Conservation (phyloP, 2,113 vertebrate genomes). For the Chionodraco myersi region DNA sequence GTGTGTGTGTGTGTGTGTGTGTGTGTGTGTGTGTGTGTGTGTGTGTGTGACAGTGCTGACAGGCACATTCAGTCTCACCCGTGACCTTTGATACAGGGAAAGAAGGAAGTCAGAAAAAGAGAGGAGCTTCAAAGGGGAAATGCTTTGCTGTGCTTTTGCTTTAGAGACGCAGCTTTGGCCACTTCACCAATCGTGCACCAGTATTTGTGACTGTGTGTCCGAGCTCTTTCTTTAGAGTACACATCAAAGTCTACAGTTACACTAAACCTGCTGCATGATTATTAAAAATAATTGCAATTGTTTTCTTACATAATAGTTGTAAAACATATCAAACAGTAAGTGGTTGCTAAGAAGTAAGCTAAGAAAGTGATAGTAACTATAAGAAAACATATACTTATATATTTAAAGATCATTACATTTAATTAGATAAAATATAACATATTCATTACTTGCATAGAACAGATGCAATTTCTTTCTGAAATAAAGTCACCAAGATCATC, state of each 20-base stretch:
- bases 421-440: background rate
- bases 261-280: background rate
- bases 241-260: background rate
- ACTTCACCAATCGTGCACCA: background rate
- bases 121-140: constrained; percentile 44
- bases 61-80: constrained; percentile 54
- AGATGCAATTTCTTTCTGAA: background rate
- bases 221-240: background rate
- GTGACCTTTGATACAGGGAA: constrained; percentile 61
- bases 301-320: background rate
- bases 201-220: background rate
- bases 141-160: constrained; percentile 46
- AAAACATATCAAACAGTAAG: background rate
- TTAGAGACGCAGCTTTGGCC: constrained; percentile 17
- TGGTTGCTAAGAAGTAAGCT: background rate
- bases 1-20: constrained; percentile 11
- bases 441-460: background rate
- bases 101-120: constrained; percentile 30
- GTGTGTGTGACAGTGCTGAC: constrained; percentile 43
- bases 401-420: background rate
- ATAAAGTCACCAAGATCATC: background rate
- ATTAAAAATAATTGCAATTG: background rate
- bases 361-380: too few species aligned
- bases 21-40: constrained; percentile 20
- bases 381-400: too few species aligned